Evolutionary conservation across 2,797 vertebrate genomes (phyloP).

Genomic region (Podargus strigoides): DNA sequence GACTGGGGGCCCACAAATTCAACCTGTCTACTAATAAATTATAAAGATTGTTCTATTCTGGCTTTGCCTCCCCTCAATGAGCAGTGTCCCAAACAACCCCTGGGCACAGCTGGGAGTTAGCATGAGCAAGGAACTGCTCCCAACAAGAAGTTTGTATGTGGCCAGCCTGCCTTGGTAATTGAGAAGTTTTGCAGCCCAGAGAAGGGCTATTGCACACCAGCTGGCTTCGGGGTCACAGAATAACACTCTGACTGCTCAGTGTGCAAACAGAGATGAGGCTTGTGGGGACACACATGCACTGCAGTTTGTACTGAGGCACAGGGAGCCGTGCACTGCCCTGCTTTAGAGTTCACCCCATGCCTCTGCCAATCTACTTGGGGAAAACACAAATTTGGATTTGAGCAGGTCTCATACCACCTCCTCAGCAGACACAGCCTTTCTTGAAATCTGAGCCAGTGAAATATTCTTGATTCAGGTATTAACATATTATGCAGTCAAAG

Average conservation of each 20-base stretch:
- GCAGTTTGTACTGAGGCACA: not conserved
- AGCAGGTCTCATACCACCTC: not conserved
- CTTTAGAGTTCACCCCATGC: not conserved
- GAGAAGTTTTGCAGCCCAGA: not conserved
- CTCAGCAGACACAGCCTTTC: not conserved
- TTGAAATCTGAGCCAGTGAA: not conserved
- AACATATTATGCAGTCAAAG: not conserved
- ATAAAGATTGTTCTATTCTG: not conserved
- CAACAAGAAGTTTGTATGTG: not conserved
- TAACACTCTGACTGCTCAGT: not conserved
- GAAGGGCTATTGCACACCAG: not conserved
- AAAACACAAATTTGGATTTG: not conserved
- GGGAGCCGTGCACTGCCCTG: not conserved
- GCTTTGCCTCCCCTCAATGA: not conserved
- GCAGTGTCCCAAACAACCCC: not conserved
- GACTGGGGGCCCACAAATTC: not conserved
- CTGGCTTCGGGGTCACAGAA: accelerated
- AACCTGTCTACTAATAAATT: not conserved
- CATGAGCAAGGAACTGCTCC: not conserved
- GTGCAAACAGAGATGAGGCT: not conserved
- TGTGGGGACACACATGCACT: accelerated
- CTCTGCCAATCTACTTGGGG: not conserved
- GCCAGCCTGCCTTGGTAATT: not conserved
- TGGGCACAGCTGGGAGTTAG: not conserved
- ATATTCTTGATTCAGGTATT: not conserved